Evolutionary conservation across 2,113 vertebrate species (phyloP), one percentile per base, ranked within the genome.

Genomic region (Ursus arctos): DNA sequence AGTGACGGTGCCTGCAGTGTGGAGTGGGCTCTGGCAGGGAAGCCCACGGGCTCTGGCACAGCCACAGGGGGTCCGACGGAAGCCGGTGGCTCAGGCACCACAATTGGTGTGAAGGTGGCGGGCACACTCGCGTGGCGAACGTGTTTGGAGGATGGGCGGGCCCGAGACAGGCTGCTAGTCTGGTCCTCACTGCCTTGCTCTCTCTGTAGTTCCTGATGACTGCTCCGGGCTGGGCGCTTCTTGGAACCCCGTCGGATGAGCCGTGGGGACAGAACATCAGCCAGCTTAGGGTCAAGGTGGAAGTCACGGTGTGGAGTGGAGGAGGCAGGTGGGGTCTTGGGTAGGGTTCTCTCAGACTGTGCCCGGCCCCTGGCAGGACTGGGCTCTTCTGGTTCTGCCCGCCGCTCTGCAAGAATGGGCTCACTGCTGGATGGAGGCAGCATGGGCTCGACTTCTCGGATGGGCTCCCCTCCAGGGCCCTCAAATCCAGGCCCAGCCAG

Each of bases 401-500:
- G 95, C 1, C 97, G 98, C 72, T 99, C 99, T 0, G 99, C 99
- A 59, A 99, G 99, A 98, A 99, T 99, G 87, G 99, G 99, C 92
- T 99, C 99, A 1, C 99, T 99, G 99, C 99, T 99, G 95, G 99
- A 99, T 0, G 99, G 99, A 7, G 99, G 99, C 92, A 99, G 99
- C n/a, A 98, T 83, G 26, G 99, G 99, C 94, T 99, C 99, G 26
- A 99, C 98, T 97, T 99, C 99, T 0, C 97, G 99, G 98, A 99
- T 99, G 96, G 99, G 99, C 80, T 99, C 99, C 0, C 99, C 97
- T 0, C 98, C 98, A 21, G 99, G 99, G 55, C 99, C 99, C 95
- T 99, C 99, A 0, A 99, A 99, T 82, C 98, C 98, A 0, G 99
- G 85, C 0, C 98, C 96, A 0, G 96, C 97, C 49, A 99, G 97